Evolutionary conservation across 2,797 vertebrate genomes (phyloP), one percentile per base, ranked within the genome.

Genomic region (Diplodus sargus): DNA sequence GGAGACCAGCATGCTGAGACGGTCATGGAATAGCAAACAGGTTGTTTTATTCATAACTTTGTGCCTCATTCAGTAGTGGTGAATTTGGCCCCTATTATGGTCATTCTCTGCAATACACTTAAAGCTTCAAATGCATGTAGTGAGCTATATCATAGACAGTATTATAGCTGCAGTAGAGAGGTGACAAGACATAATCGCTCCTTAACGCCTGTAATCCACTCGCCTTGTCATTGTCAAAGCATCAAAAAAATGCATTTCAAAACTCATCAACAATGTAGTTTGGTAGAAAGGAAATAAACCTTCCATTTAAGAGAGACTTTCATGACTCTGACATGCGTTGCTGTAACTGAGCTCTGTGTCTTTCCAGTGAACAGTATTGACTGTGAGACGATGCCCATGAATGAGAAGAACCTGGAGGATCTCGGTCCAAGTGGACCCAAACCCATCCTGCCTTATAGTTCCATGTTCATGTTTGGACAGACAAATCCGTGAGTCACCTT

Each of bases 401-500:
- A 92, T 0, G 97, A 97, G 88, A 99, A 97, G 88, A 97, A 95
- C 1, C 88, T 92, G 1, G 96, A 96, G n/a, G 96, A 96, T 9
- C 66, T 93, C 20, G 91, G 86, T 1, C 94, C 93, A 77, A 95
- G 91, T 0, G 93, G 96, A 25, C 95, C 97, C 30, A 96, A 95
- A 22, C 97, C 97, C 43, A 97, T 99, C 78, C 94, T 99, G 76
- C 97, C 98, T 3, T 97, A 98, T 90, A 99, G 97, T 28, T 99
- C 98, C 84, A 97, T 99, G 98, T 99, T 99, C 84, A 93, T 99
- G 79, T 95, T 99, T 54, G 96, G 97, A 45, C 97, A 97, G 65
- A 95, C 96, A 62, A 99, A 99, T 63, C 96, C 97, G 98, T 99
- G 90, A 98, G 97, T 97, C n/a, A n/a, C 34, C 49, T 61, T 43